Evolutionary conservation across 2,113 vertebrate species (phyloP), one percentile per base, ranked within the genome.

Genomic region (Ursus arctos): DNA sequence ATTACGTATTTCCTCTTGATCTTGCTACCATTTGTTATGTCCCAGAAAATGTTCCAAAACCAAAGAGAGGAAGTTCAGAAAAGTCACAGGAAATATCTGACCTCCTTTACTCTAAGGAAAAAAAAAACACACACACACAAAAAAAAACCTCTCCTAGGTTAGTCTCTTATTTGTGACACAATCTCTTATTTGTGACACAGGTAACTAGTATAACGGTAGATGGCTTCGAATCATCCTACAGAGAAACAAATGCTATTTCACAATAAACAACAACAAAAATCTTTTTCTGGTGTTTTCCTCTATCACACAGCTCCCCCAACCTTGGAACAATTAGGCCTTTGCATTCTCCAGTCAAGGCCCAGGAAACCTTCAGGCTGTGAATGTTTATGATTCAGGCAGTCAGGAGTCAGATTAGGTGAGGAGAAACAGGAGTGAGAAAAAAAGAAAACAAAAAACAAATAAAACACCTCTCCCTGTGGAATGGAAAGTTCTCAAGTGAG

Each of bases 31-130:
- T 88, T 77, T 84, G 43, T 43, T 89, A 90, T 12, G 11, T 95
- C 53, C 69, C n/a, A 71, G 55, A 94, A 97, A 96, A 36, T 76
- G 31, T 69, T 95, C 76, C 21, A 2, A 82, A 96, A 95, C 83
- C 90, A 93, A 91, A 94, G 67, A 90, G 49, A 92, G 79, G 63
- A 97, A 97, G 88, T 94, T 94, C 84, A 88, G 80, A 49, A 81
- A 96, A 94, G 51, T 94, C 81, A 90, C 76, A 90, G 80, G 69
- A 95, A 94, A 95, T 55, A 71, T 36, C 81, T 67, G 63, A 93
- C 69, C 76, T 49, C 74, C 63, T 94, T 65, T 28, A 84, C 12
- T 33, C 77, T 55, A 72, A 93, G 86, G 88, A 80, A 76, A 13
- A 47, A 67, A 93, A 93, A 85, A 74, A 55, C 2, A 36, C 2